phyloP scores from a whole-genome alignment of 2,797 vertebrate species.

The Sarcoramphus papa region DNA sequence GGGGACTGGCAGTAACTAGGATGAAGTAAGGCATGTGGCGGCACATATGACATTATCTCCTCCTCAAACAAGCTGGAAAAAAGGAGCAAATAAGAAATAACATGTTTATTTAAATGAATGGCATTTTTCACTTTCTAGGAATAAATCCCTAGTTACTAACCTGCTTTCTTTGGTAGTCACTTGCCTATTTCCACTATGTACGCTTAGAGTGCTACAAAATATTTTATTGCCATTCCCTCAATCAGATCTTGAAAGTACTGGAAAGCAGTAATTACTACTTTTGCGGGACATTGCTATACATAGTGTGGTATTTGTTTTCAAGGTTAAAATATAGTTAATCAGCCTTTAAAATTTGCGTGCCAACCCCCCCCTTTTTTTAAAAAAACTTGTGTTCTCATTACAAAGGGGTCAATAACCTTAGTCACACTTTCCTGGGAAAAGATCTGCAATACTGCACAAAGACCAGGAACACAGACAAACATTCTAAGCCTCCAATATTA shows the following conservation, averaged over 20 bases:
- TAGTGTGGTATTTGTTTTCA: background rate
- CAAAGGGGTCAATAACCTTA: background rate
- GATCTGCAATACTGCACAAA: background rate
- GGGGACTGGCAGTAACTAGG: slow-evolving; percentile 88
- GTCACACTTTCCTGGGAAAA: background rate
- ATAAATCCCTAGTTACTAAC: background rate
- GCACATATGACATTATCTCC: slow-evolving; percentile 98
- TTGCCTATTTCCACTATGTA: background rate
- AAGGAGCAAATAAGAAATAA: background rate
- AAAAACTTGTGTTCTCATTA: background rate
- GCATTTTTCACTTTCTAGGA: background rate
- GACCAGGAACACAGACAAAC: background rate
- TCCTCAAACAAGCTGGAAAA: slow-evolving; percentile 92
- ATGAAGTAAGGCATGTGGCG: slow-evolving; percentile 92
- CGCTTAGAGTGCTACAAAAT: background rate
- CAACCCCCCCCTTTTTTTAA: background rate
- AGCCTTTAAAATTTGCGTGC: background rate
- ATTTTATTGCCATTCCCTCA: background rate
- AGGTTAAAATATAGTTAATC: background rate
- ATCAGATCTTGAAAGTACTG: background rate
- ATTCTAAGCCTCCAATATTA: background rate
- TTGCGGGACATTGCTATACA: background rate
- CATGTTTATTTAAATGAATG: background rate
- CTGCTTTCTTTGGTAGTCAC: background rate
- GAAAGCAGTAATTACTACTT: background rate